Evolutionary conservation across 2,888 invertebrate genomes (phyloP).

Genomic region (Vannuccia rotundouncinata): DNA sequence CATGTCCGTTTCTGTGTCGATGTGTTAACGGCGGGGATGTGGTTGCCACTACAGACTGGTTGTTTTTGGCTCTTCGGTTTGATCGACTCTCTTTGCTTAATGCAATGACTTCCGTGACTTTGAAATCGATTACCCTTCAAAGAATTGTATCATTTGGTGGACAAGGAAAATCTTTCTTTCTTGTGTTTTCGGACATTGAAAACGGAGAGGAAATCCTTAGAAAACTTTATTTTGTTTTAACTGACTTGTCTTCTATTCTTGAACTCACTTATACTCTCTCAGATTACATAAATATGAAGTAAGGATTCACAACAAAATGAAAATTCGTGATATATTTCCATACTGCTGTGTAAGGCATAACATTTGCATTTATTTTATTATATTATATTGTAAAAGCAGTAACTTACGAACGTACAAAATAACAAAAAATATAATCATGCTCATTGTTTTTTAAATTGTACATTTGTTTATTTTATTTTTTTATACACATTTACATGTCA

Average conservation of each 20-base stretch:
- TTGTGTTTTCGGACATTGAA: not conserved
- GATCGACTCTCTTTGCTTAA: not conserved
- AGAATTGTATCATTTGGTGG: slow-evolving; percentile 2
- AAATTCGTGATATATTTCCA: too few relatives aligned
- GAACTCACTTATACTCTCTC: not conserved
- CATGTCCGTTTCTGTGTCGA: not conserved
- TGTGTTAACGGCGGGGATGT: slow-evolving; percentile 2
- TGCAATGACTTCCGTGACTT: not conserved
- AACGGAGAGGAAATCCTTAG: not conserved
- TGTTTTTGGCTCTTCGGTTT: not conserved
- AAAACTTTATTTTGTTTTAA: not conserved
- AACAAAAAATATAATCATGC: too few relatives aligned
- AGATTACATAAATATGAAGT: not conserved
- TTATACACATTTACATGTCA: too few relatives aligned
- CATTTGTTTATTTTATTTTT: too few relatives aligned
- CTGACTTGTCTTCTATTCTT: not conserved
- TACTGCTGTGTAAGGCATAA: too few relatives aligned
- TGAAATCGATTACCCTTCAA: not conserved
- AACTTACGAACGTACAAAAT: too few relatives aligned
- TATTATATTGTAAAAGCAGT: too few relatives aligned
- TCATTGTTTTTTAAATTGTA: too few relatives aligned
- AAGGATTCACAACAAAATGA: too few relatives aligned
- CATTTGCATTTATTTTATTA: too few relatives aligned
- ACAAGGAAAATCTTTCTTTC: not conserved
- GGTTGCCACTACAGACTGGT: not conserved